Base-by-base conservation (phyloP, 30 jellyfish, hydroid and myxozoan species). In the Pseudorhiza aurosa region DNA sequence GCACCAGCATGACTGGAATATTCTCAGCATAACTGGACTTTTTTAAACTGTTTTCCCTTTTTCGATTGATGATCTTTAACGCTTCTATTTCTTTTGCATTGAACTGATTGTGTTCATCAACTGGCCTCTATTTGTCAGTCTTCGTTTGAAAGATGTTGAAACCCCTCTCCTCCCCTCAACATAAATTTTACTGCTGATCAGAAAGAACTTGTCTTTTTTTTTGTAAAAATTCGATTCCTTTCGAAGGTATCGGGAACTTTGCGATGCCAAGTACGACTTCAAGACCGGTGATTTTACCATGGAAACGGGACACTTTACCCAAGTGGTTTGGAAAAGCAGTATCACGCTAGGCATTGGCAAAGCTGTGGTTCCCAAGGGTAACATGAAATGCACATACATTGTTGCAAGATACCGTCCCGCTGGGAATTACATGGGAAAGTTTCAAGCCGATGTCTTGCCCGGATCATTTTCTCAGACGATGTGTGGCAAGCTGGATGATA, bases 271-370 rank as follows among this genome's bases (percentile, higher is more conserved):
- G 10, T 88, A 88, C 88, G 32, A 78, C 72, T 88, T 88, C 55
- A 72, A 88, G 14, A 62, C 73, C 2, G 89, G 86, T 4, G 71
- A 51, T 21, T 68, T 81, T 24, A 58, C 67, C 50, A 82, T 47
- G 77, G 85, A 65, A 4, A 70, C 97, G 0, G 94, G 94, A 0
- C 97, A 88, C 50, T 88, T 88, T 45, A 78, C 95, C 2, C 97
- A 88, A 72, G 85, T 88, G n/a, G 94, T 79, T 0, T 88, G 97
- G 97, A 79, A 88, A 53, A 36, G 70, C 40, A 68, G 86, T 49
- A 43, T 59, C 35, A 51, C 68, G 31, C 64, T 88, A 0, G 97
- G 97, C 19, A 42, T 88, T 18, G 97, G 97, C 29, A 64, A 65
- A 47, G 95, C 97, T 2, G 75, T 58, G 17, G 87, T 31, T 18